Base-by-base conservation (phyloP, 2,797 vertebrate genomes). In the Brachyrhaphis roseni region DNA sequence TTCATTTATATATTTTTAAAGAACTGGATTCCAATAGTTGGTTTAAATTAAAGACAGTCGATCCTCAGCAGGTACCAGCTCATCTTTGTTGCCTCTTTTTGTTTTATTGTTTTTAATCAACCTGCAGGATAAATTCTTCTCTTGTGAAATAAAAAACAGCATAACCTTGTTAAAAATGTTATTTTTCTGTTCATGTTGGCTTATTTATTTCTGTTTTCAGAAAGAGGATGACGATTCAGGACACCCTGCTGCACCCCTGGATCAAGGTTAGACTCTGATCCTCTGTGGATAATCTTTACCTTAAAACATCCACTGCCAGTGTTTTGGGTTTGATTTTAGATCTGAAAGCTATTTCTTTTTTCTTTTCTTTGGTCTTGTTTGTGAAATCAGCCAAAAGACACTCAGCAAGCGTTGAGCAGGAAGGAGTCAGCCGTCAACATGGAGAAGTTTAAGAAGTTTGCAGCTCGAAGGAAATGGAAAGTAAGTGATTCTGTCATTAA, bases 391-490 rank as follows among this genome's bases (percentile, higher is more conserved):
- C 98, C 98, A 87, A 99, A 99, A 94, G 98, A 99, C 93, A 98
- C 97, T 1, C 97, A 96, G 59, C 98, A 99, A 89, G 98, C 96
- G 5, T 96, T 98, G 83, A 98, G 98, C 86, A 97, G 98, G 85
- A 99, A 99, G 94, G 98, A 98, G 80, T 99, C 98, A 0, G 98
- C 98, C 1, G 98, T 99, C 83, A 99, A 99, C 93, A 99, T 99
- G 98, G 98, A 99, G 76, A 99, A 99, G 92, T 99, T 99, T 87
- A 99, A 99, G 87, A 99, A 98, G 95, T 99, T 99, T 78, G 97
- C 98, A 79, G 98, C 98, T 81, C 95, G 98, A 77, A 96, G 97
- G 80, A 99, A 99, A 90, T 99, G 98, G 98, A 99, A 99, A 96
- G 98, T 99, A 94, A 87, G 85, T 75, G 2, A 0, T 28, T 72